Base-by-base conservation (phyloP, 2,888 invertebrate species). In the Alloplasta piceator region DNA sequence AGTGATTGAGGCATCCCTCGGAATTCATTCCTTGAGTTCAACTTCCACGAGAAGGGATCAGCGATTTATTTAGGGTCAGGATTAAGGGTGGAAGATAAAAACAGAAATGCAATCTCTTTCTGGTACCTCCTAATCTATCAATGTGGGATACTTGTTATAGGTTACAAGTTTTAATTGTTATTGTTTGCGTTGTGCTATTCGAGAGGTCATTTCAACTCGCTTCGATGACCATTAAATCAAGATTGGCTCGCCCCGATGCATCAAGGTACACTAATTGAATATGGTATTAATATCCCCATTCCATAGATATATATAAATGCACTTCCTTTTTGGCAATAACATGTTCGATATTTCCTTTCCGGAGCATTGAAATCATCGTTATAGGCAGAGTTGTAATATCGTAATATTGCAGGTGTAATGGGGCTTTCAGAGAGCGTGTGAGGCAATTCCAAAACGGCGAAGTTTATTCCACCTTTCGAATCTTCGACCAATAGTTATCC, bases 141-240 rank as follows among this genome's bases (percentile, higher is more conserved):
- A 26, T 1, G 26, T 3, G 1, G 1, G 26, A 26, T 26, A 26
- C 26, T 26, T 26, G 26, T 26, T 26, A 26, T 26, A 26, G 26
- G 26, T 2, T 26, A 26, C 82, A 89, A 90, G 87, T 90, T 90
- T 89, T 89, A 90, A 90, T 90, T 89, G 88, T 89, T 88, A 88
- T 87, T 85, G 85, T 85, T 86, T 26, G 26, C 84, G 85, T 85
- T 79, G 71, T 80, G 74, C 74, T 43, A 78, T 50, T 26, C 61
- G 61, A 63, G 75, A 80, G 64, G 77, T 84, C 74, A 82, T 80
- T 81, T 78, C 82, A 60, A 26, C 26, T 26, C 73, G 80, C 68
- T 63, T 64, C 12, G 64, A 68, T 72, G 73, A 80, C 72, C 83
- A 66, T 86, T 87, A 86, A 86, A 87, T 87, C 85, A 84, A 82